Evolutionary conservation across 2,113 vertebrate species (phyloP).

Genomic region (Cathartes aura): DNA sequence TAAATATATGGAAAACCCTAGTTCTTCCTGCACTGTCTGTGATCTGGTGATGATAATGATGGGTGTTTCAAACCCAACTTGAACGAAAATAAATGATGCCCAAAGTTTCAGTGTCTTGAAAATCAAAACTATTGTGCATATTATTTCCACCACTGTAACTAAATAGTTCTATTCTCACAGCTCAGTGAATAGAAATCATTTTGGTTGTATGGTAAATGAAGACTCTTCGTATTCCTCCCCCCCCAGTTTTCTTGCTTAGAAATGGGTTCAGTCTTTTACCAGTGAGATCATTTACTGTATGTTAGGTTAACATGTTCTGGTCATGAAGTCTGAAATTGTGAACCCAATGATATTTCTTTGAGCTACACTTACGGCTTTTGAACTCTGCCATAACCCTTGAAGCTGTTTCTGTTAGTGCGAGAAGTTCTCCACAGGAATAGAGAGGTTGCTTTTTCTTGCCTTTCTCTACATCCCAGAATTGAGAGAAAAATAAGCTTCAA

Average conservation of each 20-base stretch:
- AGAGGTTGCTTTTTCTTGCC: not conserved
- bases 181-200: not conserved
- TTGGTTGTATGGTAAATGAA: not conserved
- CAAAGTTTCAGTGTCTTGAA: not conserved
- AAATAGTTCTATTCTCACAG: not conserved
- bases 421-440: not conserved
- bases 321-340: not conserved
- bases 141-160: not conserved
- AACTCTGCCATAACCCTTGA: not conserved
- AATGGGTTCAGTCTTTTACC: not conserved
- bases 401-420: not conserved
- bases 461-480: not conserved
- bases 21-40: not conserved
- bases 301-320: not conserved
- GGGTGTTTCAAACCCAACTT: not conserved
- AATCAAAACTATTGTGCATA: not conserved
- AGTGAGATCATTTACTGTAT: not conserved
- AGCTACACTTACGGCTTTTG: not conserved
- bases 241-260: not conserved
- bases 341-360: not conserved
- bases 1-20: not conserved
- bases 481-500: not conserved
- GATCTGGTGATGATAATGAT: not conserved
- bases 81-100: not conserved
- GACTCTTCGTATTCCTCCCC: fast-evolving